These are phyloP conservation scores for Troilus luridus DNA, from an alignment of 2,888 invertebrate genomes.

Conservation along the genomic window DNA sequence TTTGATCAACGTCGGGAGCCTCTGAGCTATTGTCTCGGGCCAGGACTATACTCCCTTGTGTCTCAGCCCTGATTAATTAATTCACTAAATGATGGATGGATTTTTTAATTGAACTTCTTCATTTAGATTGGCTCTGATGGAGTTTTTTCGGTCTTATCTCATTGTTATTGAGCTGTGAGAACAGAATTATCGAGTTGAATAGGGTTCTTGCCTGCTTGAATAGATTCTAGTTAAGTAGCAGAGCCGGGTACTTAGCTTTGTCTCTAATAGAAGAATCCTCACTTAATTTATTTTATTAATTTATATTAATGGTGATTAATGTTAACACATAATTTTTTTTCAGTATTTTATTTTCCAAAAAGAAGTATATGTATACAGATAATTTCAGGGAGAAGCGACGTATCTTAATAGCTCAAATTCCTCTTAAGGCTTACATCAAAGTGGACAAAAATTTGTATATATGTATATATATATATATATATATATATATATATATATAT, in stretches of 20 bases:
- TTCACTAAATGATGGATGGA: constrained; percentile 30
- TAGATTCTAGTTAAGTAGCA: neutral
- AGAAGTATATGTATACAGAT: too few relatives aligned
- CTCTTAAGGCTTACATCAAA: too few relatives aligned
- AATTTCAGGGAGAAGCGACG: too few relatives aligned
- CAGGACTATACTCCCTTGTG: neutral
- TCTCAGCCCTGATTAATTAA: constrained; percentile 5
- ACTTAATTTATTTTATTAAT: too few relatives aligned
- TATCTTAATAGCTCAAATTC: too few relatives aligned
- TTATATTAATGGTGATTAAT: too few relatives aligned
- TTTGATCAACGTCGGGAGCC: neutral
- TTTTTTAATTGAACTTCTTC: constrained; percentile 39
- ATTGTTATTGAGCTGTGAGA: constrained; percentile 26
- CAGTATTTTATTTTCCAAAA: too few relatives aligned
- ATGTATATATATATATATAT: too few relatives aligned
- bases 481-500: too few relatives aligned
- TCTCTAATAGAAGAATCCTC: neutral
- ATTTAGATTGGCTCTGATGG: neutral
- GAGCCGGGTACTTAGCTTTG: neutral
- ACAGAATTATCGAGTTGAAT: neutral
- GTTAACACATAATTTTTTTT: too few relatives aligned
- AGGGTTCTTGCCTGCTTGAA: neutral
- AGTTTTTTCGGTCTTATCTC: neutral
- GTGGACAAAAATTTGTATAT: too few relatives aligned
- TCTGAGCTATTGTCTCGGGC: neutral